Base-by-base conservation (phyloP, 2,797 vertebrate species). In the Gobionotothen gibberifrons region DNA sequence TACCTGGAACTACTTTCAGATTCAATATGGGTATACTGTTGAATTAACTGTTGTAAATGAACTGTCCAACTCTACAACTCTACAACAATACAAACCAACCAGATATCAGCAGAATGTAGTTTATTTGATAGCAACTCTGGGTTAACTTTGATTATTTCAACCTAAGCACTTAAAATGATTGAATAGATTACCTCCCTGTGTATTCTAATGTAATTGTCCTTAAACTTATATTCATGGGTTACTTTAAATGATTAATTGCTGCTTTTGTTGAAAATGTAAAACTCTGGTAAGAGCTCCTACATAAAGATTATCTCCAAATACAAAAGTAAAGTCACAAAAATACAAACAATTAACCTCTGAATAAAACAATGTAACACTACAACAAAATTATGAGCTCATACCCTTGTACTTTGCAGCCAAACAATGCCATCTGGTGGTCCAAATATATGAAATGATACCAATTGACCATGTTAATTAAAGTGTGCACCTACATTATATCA, bases 341-440 rank as follows among this genome's bases (percentile, higher is more conserved):
- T 49, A 29, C 22, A 47, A 22, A 54, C 1, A n/a, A 1, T 22
- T 9, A 2, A 21, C 32, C 32, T 36, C 32, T 7, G 17, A 51
- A 64, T 46, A 5, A 48, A 68, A 61, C 42, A 17, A 17, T 19
- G 10, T 9, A 29, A 55, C 22, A 62, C 13, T 58, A 8, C 7
- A 15, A 59, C 8, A 59, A 39, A 44, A 12, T 6, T 63, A 22
- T 29, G 13, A 63, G 47, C 73, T 60, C 3, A 47, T 5, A 19
- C 14, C 4, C 32, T 40, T 11, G 51, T 58, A 10, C 10, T 80
- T 55, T 64, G 57, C 58, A 73, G 77, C 16, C 43, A 60, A 83
- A 86, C 60, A 78, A 68, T 75, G 84, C 82, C 90, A 79, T 79
- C 91, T 89, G n/a, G 77, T 89, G 90, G 85, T 65, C 4, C 3